Evolutionary conservation across 2,113 vertebrate species (phyloP), one percentile per base, ranked within the genome.

Genomic region (Leucopternis melanops): DNA sequence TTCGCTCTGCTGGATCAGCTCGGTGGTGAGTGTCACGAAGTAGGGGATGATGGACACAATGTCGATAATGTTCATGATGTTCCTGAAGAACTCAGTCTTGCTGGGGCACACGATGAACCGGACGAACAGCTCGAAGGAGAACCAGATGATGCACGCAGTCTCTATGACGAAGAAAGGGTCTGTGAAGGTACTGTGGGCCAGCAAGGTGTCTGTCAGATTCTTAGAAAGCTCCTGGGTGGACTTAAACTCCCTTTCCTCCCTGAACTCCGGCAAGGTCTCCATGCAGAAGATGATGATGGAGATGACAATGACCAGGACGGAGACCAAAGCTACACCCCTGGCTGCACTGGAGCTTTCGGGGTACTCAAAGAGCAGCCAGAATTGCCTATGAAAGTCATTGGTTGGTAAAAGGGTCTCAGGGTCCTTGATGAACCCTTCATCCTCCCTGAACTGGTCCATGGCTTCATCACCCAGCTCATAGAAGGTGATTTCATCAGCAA

Each of bases 1-100:
- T 29, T 99, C 97, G 3, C 98, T 98, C 25, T 98, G 98, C 45
- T 98, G 98, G 90, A 98, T 97, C 62, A 99, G 70, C 96, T 99
- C 99, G 0, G 99, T 99, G 89, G 99, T 88, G 81, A 99, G 92
- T 0, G 99, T 99, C 42, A 99, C 98, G 12, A 99, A 99, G 98
- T 99, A 99, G 20, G 99, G 99, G 92, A 99, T 98, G 95, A 99
- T 99, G 87, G 99, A 99, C 89, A 99, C 97, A 9, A 99, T 98
- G 96, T 99, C 99, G 2, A 99, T 99, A 38, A 99, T 98, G 94
- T 99, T 99, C 99, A 99, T 99, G 96, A 99, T 98, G 97, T 99
- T 99, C 93, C 98, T 98, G 97, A 99, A 99, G 98, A 99, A 99
- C 32, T 98, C 98, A 0, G 97, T 97, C 97, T 99, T 99, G 98